Base-by-base conservation (phyloP, 2,888 invertebrate genomes). In the Melieria picta region DNA sequence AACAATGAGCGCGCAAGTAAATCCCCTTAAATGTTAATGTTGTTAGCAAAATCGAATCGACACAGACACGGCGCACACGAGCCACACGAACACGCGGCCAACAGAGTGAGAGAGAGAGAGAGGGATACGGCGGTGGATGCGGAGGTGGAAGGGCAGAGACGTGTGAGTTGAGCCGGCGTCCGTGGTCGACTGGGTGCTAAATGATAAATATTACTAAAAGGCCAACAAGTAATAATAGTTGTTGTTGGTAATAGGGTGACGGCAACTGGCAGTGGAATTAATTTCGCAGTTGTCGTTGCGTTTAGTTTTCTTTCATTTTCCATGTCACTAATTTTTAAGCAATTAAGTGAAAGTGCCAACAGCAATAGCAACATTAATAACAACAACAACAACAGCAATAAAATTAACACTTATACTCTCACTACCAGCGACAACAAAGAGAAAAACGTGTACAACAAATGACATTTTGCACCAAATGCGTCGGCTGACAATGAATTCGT, bases 341-440 rank as follows among this genome's bases (percentile, higher is more conserved):
- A 60, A 65, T 30, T 62, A 71, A 62, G 61, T 47, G 64, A 65
- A 71, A 74, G 71, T 74, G 69, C 58, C 65, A 72, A 65, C 48
- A 69, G 58, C 63, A 42, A 57, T 65, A 69, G 47, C n/a, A 16
- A 56, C n/a, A 65, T 69, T 69, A 61, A 61, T 13, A 65, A 57
- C 47, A 52, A 48, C 48, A 57, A 45, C 0, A n/a, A 61, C 56
- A 50, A 57, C 48, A 48, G 50, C 64, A 16, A 62, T 16, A 50
- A 10, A 4, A 60, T 43, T 5, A 9, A 10, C 5, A 11, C 46
- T 43, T 1, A 60, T 58, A 50, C 50, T 13, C 60, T 45, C 3
- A 52, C 10, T 43, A 30, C 7, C 56, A n/a, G 11, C 50, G 11
- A 50, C 7, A 11, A 50, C 11, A 50, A 11, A 7, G 13, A 3